Evolutionary conservation across 2,888 invertebrate species (phyloP).

Genomic region (Sthenelais limicola): DNA sequence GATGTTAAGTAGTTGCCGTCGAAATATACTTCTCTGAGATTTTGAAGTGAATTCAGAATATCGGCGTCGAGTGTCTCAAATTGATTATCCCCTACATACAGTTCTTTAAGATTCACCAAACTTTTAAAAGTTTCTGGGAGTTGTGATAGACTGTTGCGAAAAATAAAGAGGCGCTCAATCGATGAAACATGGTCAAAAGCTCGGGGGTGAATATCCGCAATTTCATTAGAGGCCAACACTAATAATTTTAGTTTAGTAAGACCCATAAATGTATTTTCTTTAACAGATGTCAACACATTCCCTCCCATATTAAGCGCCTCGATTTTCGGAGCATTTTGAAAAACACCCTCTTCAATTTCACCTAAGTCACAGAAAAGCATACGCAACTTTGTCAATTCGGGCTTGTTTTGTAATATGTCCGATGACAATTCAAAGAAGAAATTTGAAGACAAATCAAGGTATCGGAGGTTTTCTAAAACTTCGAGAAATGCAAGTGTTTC

Average conservation of each 20-base stretch:
- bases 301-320: conserved; percentile 3
- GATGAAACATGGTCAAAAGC: neutral
- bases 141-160: neutral
- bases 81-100: neutral
- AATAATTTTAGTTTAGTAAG: neutral
- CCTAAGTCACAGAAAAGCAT: neutral
- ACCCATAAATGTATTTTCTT: neutral
- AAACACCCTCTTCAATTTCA: neutral
- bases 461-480: neutral
- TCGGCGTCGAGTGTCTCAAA: neutral
- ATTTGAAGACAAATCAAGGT: neutral
- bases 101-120: neutral
- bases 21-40: neutral
- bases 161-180: neutral
- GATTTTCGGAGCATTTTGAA: neutral
- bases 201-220: neutral
- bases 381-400: neutral
- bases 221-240: neutral
- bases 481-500: conserved; percentile 1
- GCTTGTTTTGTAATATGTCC: conserved; percentile 3
- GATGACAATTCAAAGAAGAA: neutral
- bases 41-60: neutral
- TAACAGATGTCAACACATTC: neutral
- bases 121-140: neutral
- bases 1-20: neutral